phyloP scores from a whole-genome alignment of 2,113 vertebrate genomes.

The Okapia johnstoni region DNA sequence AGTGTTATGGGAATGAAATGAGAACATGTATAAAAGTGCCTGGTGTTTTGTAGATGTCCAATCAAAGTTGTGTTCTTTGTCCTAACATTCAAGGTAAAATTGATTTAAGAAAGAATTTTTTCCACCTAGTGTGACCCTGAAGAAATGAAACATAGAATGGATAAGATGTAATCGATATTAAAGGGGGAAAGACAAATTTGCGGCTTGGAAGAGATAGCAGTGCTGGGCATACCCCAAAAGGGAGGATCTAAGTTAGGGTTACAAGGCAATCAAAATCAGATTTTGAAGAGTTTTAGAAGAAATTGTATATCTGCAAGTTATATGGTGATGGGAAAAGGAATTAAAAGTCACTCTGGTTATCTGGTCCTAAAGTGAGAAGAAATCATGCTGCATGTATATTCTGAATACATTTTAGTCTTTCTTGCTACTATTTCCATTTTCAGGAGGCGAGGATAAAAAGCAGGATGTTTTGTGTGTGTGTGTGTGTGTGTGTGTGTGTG shows the following conservation, averaged over 20 bases:
- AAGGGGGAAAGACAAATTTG: background rate
- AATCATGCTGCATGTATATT: background rate
- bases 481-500: background rate
- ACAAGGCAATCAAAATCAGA: background rate
- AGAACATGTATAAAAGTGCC: background rate
- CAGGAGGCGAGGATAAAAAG: background rate
- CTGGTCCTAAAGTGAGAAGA: background rate
- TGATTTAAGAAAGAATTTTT: background rate
- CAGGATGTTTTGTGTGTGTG: background rate
- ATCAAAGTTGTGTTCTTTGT: background rate
- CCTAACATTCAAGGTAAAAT: conserved; percentile 15
- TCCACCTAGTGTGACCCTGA: background rate
- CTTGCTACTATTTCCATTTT: background rate
- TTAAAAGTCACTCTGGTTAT: background rate
- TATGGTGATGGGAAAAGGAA: conserved; percentile 14
- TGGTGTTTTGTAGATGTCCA: background rate
- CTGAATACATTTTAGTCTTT: background rate
- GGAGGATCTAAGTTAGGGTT: background rate
- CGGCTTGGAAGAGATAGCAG: background rate
- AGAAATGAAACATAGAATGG: background rate
- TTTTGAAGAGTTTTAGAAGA: background rate
- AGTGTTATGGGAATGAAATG: background rate
- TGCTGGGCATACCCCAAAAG: background rate
- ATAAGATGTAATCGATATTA: background rate
- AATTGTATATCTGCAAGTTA: background rate